Evolutionary conservation across 2,113 vertebrate species (phyloP).

Genomic region (Peucedramus taeniatus): DNA sequence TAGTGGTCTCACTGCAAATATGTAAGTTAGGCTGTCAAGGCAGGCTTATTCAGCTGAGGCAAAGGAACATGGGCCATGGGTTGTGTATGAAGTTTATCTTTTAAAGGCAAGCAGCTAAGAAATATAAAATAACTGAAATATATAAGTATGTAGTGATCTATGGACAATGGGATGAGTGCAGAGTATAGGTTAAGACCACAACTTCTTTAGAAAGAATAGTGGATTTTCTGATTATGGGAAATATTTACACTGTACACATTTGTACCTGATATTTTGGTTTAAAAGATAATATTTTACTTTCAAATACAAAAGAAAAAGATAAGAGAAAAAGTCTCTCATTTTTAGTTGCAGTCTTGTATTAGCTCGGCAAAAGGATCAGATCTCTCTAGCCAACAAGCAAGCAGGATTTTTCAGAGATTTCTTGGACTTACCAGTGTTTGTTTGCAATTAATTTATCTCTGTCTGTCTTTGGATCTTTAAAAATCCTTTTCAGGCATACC

Average conservation of each 20-base stretch:
- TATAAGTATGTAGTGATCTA: background rate
- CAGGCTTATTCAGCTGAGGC: background rate
- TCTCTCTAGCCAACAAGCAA: background rate
- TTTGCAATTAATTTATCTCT: background rate
- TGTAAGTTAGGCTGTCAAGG: background rate
- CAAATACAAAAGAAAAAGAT: background rate
- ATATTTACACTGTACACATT: background rate
- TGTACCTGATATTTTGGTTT: background rate
- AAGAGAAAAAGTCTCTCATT: background rate
- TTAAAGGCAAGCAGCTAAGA: background rate
- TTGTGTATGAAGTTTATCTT: background rate
- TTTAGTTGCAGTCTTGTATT: background rate
- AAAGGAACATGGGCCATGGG: rapidly evolving
- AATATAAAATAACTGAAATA: background rate
- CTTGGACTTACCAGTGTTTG: background rate
- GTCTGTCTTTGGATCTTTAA: background rate
- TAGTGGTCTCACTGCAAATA: background rate
- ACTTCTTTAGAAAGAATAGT: background rate
- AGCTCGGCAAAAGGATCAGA: background rate
- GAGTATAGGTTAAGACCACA: background rate
- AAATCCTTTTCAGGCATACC: background rate
- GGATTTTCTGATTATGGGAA: background rate
- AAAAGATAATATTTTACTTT: background rate
- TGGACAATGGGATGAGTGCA: background rate
- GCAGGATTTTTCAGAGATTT: background rate